Conservation (phyloP, 2,113 vertebrate genomes). For the Python bivittatus region DNA sequence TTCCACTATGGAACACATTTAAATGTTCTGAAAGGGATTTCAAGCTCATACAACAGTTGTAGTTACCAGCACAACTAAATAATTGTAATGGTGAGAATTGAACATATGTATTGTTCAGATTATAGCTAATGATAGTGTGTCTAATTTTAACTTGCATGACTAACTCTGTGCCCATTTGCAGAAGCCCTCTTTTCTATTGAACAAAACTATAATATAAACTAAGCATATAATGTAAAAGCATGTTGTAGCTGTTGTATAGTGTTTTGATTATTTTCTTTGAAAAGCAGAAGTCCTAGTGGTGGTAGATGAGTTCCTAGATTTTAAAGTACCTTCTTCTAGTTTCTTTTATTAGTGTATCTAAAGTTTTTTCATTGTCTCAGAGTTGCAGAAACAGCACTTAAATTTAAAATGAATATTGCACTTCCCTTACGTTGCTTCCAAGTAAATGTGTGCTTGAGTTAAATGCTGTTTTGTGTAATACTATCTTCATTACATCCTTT, state of each 20-base stretch:
- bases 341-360: neutral
- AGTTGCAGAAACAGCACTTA: neutral
- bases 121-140: neutral
- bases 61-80: neutral
- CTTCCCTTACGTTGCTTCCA: neutral
- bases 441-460: neutral
- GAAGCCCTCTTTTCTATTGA: neutral
- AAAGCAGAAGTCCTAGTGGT: neutral
- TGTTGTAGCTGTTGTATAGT: neutral
- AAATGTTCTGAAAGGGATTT: neutral
- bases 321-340: neutral
- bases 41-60: neutral
- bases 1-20: slow-evolving; percentile 18
- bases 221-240: neutral
- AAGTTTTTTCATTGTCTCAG: neutral
- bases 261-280: neutral
- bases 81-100: neutral
- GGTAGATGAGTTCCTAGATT: neutral
- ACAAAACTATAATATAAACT: neutral
- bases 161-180: neutral
- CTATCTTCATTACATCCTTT: neutral
- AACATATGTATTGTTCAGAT: neutral
- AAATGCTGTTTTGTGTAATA: neutral
- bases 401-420: neutral
- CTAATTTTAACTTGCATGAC: neutral